Evolutionary conservation across 2,113 vertebrate genomes (phyloP).

Genomic region (Cynoglossus semilaevis): DNA sequence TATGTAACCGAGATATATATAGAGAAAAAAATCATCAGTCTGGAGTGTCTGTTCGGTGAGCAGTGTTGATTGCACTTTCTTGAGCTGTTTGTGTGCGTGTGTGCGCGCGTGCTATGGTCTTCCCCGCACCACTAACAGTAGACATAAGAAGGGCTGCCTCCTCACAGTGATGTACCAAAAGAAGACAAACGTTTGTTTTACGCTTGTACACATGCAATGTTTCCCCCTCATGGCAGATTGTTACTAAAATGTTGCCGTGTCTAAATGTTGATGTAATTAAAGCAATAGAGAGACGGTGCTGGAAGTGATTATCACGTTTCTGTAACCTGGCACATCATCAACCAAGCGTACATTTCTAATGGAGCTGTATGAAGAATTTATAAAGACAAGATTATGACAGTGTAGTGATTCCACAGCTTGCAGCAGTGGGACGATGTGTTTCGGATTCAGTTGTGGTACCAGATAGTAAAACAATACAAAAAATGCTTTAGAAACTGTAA

Average conservation of each 20-base stretch:
- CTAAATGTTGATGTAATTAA: conserved; percentile 69
- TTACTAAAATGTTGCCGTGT: conserved; percentile 68
- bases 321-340: conserved; percentile 22
- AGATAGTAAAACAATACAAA: too few relatives aligned
- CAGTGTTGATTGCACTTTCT: conserved; percentile 62
- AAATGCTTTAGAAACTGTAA: too few relatives aligned
- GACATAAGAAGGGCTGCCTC: conserved; percentile 59
- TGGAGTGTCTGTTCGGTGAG: conserved; percentile 40
- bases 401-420: too few relatives aligned
- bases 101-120: too few relatives aligned
- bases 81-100: conserved; percentile 37
- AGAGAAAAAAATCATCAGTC: conserved; percentile 15
- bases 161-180: conserved; percentile 66
- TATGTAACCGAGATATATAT: conserved; percentile 9
- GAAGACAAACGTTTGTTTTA: conserved; percentile 50
- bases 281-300: conserved; percentile 71
- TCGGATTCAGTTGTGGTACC: too few relatives aligned
- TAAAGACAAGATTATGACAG: too few relatives aligned
- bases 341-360: too few relatives aligned
- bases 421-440: too few relatives aligned
- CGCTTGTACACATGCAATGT: conserved; percentile 74
- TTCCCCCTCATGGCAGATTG: conserved; percentile 58
- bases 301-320: conserved; percentile 54
- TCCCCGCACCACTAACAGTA: conserved; percentile 48
- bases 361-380: too few relatives aligned